Evolutionary conservation across 2,888 invertebrate species (phyloP), one percentile per base, ranked within the genome.

Genomic region (Drosophila emarginata): DNA sequence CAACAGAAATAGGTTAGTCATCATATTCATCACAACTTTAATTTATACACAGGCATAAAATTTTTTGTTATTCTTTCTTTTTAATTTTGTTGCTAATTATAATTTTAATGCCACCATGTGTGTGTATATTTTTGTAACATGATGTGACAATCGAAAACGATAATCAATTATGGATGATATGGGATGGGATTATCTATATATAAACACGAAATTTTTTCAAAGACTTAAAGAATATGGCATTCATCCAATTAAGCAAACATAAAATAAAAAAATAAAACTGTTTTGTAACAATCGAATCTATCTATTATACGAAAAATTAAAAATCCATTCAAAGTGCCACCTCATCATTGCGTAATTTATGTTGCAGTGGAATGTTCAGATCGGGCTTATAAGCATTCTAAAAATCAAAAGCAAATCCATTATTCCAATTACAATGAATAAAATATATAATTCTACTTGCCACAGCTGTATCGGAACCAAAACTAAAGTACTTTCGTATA

Each of bases 401-500:
- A 2, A 72, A 9, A 21, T 12, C 0, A 12, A 51, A 15, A 54
- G 9, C n/a, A 39, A 1, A 26, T 6, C 36, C 11, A 28, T 32
- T 6, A 45, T 7, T 5, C 1, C 6, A 40, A 58, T 7, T n/a
- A 1, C 11, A 9, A 0, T 54, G n/a, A 26, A 40, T 18, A 3
- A 7, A 12, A 2, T 6, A 12, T 11, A 2, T 3, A 15, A 50
- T 11, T 23, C 12, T 9, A 56, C 63, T 66, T n/a, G 71, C 86
- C 65, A 59, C 62, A 28, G 54, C 54, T 26, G 60, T 74, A 9
- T 69, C 50, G 2, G 54, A 51, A 5, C 64, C 69, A 26, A 51
- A 67, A 4, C 39, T 73, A 9, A 80, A 83, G 37, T 67, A 79
- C 67, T 88, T 90, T 26, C 91, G 83, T 72, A 91, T 90, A 39